phyloP scores from a whole-genome alignment of 2,888 invertebrate genomes.

The Acrobasis suavella region DNA sequence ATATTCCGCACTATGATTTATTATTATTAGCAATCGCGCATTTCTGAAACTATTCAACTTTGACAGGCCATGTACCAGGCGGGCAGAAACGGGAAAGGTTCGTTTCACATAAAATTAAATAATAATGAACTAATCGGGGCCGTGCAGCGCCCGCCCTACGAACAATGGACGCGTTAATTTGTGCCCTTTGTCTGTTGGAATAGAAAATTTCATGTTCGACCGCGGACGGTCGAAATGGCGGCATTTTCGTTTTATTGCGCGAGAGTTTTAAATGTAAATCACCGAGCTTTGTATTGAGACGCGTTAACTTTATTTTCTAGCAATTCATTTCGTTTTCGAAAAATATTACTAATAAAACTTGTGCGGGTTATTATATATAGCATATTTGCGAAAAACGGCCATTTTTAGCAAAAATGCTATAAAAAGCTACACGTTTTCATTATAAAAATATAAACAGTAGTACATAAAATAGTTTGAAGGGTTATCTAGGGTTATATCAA shows the following conservation, averaged over 20 bases:
- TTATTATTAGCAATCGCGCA: conserved; percentile 23
- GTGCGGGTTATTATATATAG: not conserved
- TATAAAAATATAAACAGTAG: no score
- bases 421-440: no score
- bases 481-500: no score
- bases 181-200: conserved; percentile 75
- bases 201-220: conserved; percentile 78
- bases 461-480: no score
- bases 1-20: conserved; percentile 28
- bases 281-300: conserved; percentile 63
- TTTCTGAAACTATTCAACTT: conserved; percentile 29
- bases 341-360: conserved; percentile 4
- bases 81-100: conserved; percentile 34
- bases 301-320: conserved; percentile 37
- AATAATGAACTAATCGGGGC: conserved; percentile 75
- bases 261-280: conserved; percentile 73
- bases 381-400: no score
- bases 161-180: conserved; percentile 75
- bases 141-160: conserved; percentile 50
- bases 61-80: conserved; percentile 39
- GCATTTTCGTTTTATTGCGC: conserved; percentile 68
- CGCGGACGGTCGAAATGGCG: conserved; percentile 57
- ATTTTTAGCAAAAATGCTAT: no score
- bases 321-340: conserved; percentile 20
- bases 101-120: conserved; percentile 73